phyloP scores from a whole-genome alignment of 1,140 invertebrate genomes.

The Scaptodrosophila lebanonensis region DNA sequence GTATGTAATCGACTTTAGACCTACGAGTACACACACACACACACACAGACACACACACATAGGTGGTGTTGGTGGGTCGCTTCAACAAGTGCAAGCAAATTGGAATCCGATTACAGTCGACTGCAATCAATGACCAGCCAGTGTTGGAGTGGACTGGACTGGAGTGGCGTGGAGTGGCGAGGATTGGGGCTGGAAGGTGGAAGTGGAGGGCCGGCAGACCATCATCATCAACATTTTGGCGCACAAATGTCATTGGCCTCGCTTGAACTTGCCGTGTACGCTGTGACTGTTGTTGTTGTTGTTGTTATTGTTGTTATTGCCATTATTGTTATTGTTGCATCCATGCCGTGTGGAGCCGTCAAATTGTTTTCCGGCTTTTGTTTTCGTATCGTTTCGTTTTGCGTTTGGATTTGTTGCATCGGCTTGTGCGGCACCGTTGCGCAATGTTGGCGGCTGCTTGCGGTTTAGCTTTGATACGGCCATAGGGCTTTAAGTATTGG shows the following conservation, averaged over 20 bases:
- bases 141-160: too few relatives aligned
- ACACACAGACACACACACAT: too few relatives aligned
- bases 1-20: too few relatives aligned
- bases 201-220: slow-evolving; percentile 18
- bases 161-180: too few relatives aligned
- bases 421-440: not conserved
- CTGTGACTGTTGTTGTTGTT: slow-evolving; percentile 7
- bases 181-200: too few relatives aligned
- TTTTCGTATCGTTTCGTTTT: slow-evolving; percentile 34
- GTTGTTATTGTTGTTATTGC: slow-evolving; percentile 15
- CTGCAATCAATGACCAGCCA: slow-evolving; percentile 60
- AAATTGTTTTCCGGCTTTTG: slow-evolving; percentile 73
- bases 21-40: too few relatives aligned
- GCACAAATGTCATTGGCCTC: slow-evolving; percentile 67
- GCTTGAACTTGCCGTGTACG: slow-evolving; percentile 37
- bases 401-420: slow-evolving; percentile 14
- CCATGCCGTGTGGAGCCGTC: slow-evolving; percentile 35
- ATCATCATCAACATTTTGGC: slow-evolving; percentile 5
- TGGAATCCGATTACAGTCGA: slow-evolving; percentile 71
- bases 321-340: slow-evolving; percentile 11
- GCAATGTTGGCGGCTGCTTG: slow-evolving; percentile 13
- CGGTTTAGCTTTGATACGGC: slow-evolving; percentile 36
- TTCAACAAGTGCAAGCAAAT: slow-evolving; percentile 63
- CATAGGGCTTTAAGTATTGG: slow-evolving; percentile 21
- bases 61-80: too few relatives aligned